phyloP scores from a whole-genome alignment of 2,113 vertebrate species.

The Sceloporus tristichus region DNA sequence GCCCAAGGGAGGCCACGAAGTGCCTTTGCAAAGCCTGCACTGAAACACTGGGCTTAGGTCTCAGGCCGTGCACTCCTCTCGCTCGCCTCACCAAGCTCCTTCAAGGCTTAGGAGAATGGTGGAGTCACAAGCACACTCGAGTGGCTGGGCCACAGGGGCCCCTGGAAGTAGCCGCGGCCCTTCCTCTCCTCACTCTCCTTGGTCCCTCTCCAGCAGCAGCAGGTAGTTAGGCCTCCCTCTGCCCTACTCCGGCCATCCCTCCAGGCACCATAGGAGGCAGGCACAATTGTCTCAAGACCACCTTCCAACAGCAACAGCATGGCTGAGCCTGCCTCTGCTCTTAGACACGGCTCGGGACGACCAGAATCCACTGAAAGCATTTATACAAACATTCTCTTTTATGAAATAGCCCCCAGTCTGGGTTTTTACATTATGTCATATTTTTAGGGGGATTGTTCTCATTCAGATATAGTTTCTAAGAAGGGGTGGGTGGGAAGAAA shows the following conservation, averaged over 20 bases:
- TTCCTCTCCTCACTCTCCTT: background rate
- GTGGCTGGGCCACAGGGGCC: background rate
- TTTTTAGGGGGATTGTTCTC: fast-evolving
- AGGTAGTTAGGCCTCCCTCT: background rate
- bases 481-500: background rate
- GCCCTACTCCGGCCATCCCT: background rate
- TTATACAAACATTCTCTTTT: fast-evolving
- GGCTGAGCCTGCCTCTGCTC: conserved; percentile 19
- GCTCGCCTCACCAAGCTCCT: conserved; percentile 10
- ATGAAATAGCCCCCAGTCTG: fast-evolving
- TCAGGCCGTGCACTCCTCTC: conserved; percentile 51
- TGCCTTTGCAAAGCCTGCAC: conserved; percentile 38
- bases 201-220: background rate
- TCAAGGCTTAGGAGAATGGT: background rate
- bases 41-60: conserved; percentile 9
- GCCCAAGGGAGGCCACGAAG: background rate
- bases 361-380: background rate
- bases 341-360: background rate
- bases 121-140: fast-evolving
- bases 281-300: background rate
- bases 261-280: background rate
- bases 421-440: fast-evolving
- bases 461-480: background rate
- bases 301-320: conserved; percentile 68
- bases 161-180: fast-evolving